Evolutionary conservation across 2,113 vertebrate genomes (phyloP).

Genomic region (Propithecus coquereli): DNA sequence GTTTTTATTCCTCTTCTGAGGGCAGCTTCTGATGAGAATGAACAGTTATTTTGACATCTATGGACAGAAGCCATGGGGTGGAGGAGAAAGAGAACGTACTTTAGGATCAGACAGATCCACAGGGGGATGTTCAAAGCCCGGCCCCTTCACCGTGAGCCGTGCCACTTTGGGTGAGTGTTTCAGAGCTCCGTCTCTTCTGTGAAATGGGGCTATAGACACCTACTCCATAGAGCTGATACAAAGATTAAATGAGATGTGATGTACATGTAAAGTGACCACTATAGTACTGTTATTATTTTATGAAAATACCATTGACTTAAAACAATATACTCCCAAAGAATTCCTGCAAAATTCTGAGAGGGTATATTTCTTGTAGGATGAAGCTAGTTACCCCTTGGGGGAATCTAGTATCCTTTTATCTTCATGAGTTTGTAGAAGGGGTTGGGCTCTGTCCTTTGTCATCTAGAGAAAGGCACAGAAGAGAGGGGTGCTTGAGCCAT

Average conservation of each 20-base stretch:
- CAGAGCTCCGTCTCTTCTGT: neutral
- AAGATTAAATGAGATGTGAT: neutral
- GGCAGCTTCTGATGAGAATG: neutral
- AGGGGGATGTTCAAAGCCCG: neutral
- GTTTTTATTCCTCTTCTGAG: constrained; percentile 48
- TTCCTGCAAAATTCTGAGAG: neutral
- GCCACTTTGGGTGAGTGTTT: neutral
- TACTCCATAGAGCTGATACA: neutral
- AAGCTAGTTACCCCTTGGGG: constrained; percentile 4
- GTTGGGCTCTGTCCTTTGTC: neutral
- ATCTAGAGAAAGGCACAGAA: neutral
- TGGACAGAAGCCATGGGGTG: neutral
- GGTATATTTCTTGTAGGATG: constrained; percentile 42
- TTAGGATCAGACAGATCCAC: neutral
- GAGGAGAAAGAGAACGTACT: neutral
- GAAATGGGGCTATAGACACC: neutral
- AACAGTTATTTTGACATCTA: neutral
- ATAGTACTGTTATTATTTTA: neutral
- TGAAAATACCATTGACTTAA: constrained; percentile 1
- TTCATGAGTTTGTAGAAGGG: neutral
- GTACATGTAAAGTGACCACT: fast-evolving
- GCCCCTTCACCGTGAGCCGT: neutral
- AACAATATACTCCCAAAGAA: neutral
- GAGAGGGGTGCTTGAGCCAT: neutral
- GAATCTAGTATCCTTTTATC: neutral